Evolutionary conservation across 2,888 invertebrate species (phyloP).

Genomic region (Tuta absoluta): DNA sequence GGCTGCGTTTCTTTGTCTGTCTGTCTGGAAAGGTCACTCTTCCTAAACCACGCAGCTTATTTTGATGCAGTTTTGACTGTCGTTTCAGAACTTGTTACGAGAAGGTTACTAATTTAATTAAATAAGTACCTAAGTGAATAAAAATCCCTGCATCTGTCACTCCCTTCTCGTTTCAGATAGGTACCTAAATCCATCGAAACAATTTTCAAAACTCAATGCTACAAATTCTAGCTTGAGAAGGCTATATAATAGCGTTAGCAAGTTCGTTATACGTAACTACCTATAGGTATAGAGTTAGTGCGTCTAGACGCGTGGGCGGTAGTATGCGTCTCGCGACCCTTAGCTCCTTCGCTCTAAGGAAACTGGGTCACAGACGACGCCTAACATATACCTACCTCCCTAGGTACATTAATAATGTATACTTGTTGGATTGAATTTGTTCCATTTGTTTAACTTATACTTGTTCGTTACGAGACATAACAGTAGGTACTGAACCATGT

Average conservation of each 20-base stretch:
- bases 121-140: too few species aligned
- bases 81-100: too few species aligned
- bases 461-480: not conserved
- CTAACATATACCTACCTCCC: not conserved
- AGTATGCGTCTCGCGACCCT: slow-evolving; percentile 33
- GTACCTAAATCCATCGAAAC: too few species aligned
- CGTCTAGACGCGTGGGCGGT: slow-evolving; percentile 67
- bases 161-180: too few species aligned
- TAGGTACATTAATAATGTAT: slow-evolving; percentile 1
- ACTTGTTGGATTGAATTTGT: not conserved
- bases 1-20: too few species aligned
- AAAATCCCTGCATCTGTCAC: too few species aligned
- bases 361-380: slow-evolving; percentile 19
- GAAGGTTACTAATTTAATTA: too few species aligned
- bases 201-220: not conserved
- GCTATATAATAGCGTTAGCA: not conserved
- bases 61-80: too few species aligned
- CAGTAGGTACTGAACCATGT: too few species aligned
- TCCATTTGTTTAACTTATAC: not conserved
- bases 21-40: too few species aligned
- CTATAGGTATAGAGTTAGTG: slow-evolving; percentile 18
- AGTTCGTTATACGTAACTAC: not conserved
- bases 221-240: not conserved
- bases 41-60: too few species aligned
- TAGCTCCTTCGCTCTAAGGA: slow-evolving; percentile 8